Conservation (phyloP, 2,797 vertebrate genomes). For the Sebastes goodei region DNA sequence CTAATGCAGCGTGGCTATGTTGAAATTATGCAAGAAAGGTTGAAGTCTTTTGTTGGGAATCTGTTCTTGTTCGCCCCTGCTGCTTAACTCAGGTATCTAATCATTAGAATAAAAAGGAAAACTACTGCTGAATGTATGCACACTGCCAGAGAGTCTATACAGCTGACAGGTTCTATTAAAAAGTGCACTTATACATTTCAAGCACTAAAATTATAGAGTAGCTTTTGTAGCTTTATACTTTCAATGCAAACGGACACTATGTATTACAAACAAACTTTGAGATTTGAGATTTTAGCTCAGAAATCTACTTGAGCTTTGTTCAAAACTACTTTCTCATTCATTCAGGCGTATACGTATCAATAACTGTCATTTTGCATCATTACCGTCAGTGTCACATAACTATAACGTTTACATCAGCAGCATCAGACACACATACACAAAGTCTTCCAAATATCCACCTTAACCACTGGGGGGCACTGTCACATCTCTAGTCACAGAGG, state of each 20-base stretch:
- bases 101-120: background rate
- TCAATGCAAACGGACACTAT: background rate
- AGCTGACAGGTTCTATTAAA: background rate
- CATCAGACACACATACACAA: background rate
- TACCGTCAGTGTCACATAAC: background rate
- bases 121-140: background rate
- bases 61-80: background rate
- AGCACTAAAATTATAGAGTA: background rate
- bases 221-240: background rate
- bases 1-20: background rate
- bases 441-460: background rate
- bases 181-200: background rate
- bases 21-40: background rate
- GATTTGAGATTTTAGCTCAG: background rate
- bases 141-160: background rate
- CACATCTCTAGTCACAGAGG: slow-evolving; percentile 20
- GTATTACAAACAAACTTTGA: background rate
- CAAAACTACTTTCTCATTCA: background rate
- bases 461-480: slow-evolving; percentile 61
- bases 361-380: background rate
- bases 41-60: slow-evolving; percentile 14
- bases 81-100: background rate
- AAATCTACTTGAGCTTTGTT: background rate
- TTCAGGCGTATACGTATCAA: background rate
- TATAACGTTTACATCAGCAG: background rate